Conservation (phyloP, 2,797 vertebrate genomes). For the Sebastes ruberrimus region DNA sequence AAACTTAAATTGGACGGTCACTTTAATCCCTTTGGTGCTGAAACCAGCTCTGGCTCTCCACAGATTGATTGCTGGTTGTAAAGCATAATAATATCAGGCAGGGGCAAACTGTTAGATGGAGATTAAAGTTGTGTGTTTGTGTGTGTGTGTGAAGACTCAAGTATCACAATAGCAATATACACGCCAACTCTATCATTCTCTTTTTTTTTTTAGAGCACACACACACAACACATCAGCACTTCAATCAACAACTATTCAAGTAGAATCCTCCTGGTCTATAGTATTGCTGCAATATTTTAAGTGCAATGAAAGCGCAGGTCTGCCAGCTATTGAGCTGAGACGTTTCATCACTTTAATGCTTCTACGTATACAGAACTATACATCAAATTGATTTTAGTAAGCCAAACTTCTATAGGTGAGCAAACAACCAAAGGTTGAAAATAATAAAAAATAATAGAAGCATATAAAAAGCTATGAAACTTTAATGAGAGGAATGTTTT, state of each 20-base stretch:
- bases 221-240: constrained; percentile 27
- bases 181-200: constrained; percentile 3
- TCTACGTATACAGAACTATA: neutral
- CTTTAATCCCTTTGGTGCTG: constrained; percentile 53
- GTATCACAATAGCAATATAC: constrained; percentile 36
- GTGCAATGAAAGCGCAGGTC: constrained; percentile 17
- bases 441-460: neutral
- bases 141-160: neutral
- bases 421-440: neutral
- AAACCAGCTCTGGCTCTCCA: constrained; percentile 16
- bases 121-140: constrained; percentile 36
- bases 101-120: constrained; percentile 28
- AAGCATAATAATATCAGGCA: constrained; percentile 52
- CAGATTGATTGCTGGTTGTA: constrained; percentile 46
- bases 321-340: constrained; percentile 19
- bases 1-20: constrained; percentile 43
- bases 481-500: neutral
- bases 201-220: neutral
- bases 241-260: constrained; percentile 37
- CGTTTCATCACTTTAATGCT: constrained; percentile 28
- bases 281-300: constrained; percentile 20
- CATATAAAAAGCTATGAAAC: neutral
- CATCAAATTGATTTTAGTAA: constrained; percentile 5
- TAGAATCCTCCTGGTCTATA: constrained; percentile 27
- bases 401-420: neutral